Conservation (phyloP, 2,888 invertebrate species). For the Ametastegia equiseti region DNA sequence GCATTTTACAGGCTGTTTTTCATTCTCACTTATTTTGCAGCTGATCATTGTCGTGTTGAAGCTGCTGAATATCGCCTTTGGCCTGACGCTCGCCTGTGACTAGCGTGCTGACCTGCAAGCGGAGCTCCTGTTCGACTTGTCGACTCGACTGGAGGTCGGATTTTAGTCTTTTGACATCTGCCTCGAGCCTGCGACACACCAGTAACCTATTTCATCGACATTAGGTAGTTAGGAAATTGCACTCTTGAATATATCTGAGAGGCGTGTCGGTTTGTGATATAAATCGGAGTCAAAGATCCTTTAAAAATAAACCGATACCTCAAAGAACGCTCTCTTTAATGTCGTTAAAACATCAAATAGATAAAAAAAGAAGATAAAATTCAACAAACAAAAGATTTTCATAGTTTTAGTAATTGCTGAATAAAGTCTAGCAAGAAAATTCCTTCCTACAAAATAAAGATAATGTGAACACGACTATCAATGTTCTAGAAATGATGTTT, state of each 20-base stretch:
- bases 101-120: slow-evolving; percentile 82
- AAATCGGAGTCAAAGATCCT: background rate
- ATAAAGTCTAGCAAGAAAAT: too few species aligned
- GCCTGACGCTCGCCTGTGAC: slow-evolving; percentile 83
- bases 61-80: slow-evolving; percentile 85
- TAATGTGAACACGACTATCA: too few species aligned
- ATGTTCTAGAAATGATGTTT: too few species aligned
- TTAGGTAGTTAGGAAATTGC: slow-evolving; percentile 40
- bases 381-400: too few species aligned
- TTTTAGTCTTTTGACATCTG: slow-evolving; percentile 84
- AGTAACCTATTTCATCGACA: slow-evolving; percentile 66
- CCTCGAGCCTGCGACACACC: slow-evolving; percentile 81
- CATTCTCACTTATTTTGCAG: slow-evolving; percentile 86
- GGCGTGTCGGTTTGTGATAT: background rate
- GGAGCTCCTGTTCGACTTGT: slow-evolving; percentile 84
- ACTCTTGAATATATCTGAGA: background rate
- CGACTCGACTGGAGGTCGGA: slow-evolving; percentile 86
- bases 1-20: background rate
- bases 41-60: slow-evolving; percentile 92
- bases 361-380: background rate
- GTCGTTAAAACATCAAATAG: background rate
- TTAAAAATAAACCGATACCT: background rate
- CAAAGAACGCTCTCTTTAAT: background rate
- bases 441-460: too few species aligned
- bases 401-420: too few species aligned